Percentiles rank a stretch among this genome's conserved stretches.
These are phyloP conservation scores for Pyrocephalus nanus DNA, from an alignment of 2,797 vertebrate genomes.

Conservation along the genomic window DNA sequence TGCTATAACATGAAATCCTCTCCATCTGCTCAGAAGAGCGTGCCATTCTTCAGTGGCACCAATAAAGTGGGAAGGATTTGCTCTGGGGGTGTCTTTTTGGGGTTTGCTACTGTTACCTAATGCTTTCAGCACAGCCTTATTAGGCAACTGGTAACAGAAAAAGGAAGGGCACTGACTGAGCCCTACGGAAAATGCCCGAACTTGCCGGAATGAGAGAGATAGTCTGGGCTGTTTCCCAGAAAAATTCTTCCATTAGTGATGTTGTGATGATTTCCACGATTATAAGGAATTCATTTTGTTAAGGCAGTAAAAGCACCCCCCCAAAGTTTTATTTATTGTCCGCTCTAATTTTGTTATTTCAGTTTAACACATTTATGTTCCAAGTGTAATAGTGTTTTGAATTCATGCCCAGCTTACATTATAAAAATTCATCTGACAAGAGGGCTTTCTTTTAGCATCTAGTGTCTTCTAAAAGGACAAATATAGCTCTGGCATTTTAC, in stretches of 20 bases:
- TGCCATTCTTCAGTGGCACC: neutral
- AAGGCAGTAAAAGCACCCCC: neutral
- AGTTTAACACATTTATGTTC: constrained; percentile 10
- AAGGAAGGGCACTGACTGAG: neutral
- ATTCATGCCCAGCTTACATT: constrained; percentile 31
- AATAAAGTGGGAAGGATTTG: neutral
- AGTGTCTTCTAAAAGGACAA: neutral
- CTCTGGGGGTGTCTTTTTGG: neutral
- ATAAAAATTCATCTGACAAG: constrained; percentile 5
- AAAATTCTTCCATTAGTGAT: constrained; percentile 7
- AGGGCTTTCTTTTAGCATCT: neutral
- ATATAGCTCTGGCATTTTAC: neutral
- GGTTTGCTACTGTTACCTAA: neutral
- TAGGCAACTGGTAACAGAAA: neutral
- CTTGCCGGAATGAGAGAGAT: neutral
- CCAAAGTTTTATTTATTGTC: constrained; percentile 21
- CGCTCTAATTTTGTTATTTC: constrained; percentile 44
- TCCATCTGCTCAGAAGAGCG: neutral
- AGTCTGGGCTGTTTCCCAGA: neutral
- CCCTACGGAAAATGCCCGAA: neutral
- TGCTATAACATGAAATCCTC: neutral
- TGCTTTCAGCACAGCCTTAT: neutral
- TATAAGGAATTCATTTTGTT: neutral
- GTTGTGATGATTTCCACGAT: neutral
- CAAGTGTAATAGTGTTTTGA: constrained; percentile 17